Percentiles rank a stretch among this genome's conserved stretches.
Evolutionary conservation across 2,888 invertebrate species (phyloP).

Genomic region (Nycteola revayana): DNA sequence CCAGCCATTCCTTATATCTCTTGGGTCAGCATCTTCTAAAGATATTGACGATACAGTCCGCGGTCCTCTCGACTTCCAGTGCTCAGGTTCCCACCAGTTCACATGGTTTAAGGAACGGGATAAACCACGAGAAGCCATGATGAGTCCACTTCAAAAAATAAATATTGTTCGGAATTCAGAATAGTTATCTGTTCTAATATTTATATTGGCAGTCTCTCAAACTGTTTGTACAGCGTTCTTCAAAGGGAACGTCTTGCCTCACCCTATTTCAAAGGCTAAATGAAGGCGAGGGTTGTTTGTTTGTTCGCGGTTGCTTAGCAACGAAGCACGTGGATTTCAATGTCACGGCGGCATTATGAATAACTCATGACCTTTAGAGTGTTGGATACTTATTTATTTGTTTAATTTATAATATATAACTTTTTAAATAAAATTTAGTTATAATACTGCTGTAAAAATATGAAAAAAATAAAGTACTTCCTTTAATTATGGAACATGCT

Average conservation of each 20-base stretch:
- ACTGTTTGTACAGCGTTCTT: too few relatives aligned
- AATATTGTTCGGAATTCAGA: too few relatives aligned
- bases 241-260: conserved; percentile 22
- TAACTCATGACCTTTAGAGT: conserved; percentile 52
- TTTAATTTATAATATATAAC: not conserved
- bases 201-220: too few relatives aligned
- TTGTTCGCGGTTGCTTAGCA: conserved; percentile 53
- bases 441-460: too few relatives aligned
- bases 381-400: conserved; percentile 3
- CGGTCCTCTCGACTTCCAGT: conserved; percentile 49
- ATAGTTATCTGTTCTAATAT: too few relatives aligned
- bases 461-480: too few relatives aligned
- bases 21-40: conserved; percentile 54
- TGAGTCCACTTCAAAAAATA: not conserved
- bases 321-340: conserved; percentile 62
- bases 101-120: conserved; percentile 59
- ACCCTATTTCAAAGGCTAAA: conserved; percentile 38
- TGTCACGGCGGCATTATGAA: conserved; percentile 60
- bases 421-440: too few relatives aligned
- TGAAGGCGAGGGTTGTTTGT: conserved; percentile 57
- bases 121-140: conserved; percentile 53
- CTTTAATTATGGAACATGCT: too few relatives aligned
- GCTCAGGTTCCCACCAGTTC: conserved; percentile 69
- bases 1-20: conserved; percentile 70
- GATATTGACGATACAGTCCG: conserved; percentile 57